Percentiles rank a stretch among this genome's conserved stretches.
Conservation (phyloP, 2,113 vertebrate genomes). For the Callorhinus ursinus region DNA sequence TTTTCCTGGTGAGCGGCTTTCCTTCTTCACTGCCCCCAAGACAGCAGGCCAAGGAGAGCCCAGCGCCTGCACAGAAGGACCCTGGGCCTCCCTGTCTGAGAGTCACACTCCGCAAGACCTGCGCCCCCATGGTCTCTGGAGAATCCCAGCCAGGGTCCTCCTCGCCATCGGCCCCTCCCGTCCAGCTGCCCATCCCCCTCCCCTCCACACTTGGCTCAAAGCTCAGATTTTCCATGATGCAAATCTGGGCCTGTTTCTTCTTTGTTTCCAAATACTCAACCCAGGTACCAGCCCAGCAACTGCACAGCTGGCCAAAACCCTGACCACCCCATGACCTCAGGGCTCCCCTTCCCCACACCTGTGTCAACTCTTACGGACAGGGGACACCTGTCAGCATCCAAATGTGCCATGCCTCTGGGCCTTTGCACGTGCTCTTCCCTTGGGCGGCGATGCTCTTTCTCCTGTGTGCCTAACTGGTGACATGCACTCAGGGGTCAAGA, state of each 20-base stretch:
- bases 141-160: neutral
- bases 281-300: neutral
- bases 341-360: neutral
- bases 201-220: neutral
- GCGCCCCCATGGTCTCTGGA: neutral
- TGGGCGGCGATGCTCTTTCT: rapidly evolving
- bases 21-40: neutral
- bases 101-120: rapidly evolving
- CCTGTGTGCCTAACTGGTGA: rapidly evolving
- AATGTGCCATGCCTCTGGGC: rapidly evolving
- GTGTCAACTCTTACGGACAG: rapidly evolving
- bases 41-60: neutral
- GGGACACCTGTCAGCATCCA: neutral
- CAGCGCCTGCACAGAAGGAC: rapidly evolving
- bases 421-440: neutral
- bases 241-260: neutral
- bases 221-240: neutral
- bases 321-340: rapidly evolving
- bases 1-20: neutral
- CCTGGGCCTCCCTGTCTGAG: neutral
- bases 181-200: neutral
- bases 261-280: neutral
- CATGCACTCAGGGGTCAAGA: too few relatives aligned
- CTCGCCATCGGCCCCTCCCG: rapidly evolving
- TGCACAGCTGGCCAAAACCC: rapidly evolving